Base-by-base conservation (phyloP, 2,113 vertebrate genomes). In the Galbula dea region DNA sequence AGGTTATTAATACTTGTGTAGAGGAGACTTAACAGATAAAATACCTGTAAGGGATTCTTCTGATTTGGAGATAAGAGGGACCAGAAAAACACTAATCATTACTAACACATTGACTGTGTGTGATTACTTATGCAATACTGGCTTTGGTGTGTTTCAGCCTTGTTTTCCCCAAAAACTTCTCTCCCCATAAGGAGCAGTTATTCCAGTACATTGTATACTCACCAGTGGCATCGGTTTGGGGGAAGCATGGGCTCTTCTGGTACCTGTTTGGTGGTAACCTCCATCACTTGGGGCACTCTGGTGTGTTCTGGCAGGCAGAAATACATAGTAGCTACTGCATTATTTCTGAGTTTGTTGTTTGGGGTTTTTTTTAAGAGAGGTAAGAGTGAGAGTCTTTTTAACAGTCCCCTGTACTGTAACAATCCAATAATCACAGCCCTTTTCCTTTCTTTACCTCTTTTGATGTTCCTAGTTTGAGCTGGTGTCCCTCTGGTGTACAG, bases 401-500 rank as follows among this genome's bases (percentile, higher is more conserved):
- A 57, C 75, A 1, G 77, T 52, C 81, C 84, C 78, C 75, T 41
- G 46, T 96, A 96, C 85, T 68, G 7, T 95, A 96, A 73, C 94
- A 92, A 67, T 59, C 79, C 66, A 94, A 43, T 98, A 98, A 97
- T 79, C 48, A 93, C 72, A 51, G 59, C 71, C 93, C 85, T 94
- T 91, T 97, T 96, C 96, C 94, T 96, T 94, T 97, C 96, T 97
- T 90, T 96, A 92, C 96, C 97, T 97, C 79, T 94, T 94, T 94
- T 96, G 93, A 93, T 84, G 78, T 97, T 94, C 95, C 94, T 87
- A 99, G 98, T 98, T 98, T 99, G 98, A 99, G 99, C 97, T 99
- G 99, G 99, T 99, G 98, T 98, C 98, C 98, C 73, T 98, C 98
- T 96, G 98, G 98, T 52, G 97, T 98, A 76, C 97, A 97, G 30